Evolutionary conservation across 2,797 vertebrate species (phyloP).

Genomic region (Cirrhinus molitorella): DNA sequence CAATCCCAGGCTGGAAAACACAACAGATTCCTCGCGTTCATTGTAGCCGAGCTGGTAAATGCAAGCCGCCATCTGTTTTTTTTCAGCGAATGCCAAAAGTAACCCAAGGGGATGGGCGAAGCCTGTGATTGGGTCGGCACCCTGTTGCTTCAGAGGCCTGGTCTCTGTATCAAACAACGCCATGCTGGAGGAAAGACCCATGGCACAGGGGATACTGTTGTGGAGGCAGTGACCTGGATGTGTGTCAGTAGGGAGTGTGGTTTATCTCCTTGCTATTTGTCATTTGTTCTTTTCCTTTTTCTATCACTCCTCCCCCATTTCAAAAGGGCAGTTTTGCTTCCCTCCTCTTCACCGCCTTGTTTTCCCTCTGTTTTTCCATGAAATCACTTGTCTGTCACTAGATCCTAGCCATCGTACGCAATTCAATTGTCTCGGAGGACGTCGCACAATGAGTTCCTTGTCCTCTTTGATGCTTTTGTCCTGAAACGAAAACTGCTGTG

Average conservation of each 20-base stretch:
- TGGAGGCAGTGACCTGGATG: constrained; percentile 84
- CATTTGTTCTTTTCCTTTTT: constrained; percentile 57
- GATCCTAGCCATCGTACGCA: constrained; percentile 81
- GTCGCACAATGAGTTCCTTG: constrained; percentile 61
- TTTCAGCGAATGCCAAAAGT: constrained; percentile 81
- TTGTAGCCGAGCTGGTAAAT: constrained; percentile 71
- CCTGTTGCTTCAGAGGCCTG: constrained; percentile 79
- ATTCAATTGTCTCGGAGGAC: constrained; percentile 79
- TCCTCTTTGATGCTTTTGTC: constrained; percentile 72
- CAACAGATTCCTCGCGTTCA: constrained; percentile 63
- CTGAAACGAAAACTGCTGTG: constrained; percentile 28
- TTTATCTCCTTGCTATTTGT: constrained; percentile 56
- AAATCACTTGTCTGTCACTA: constrained; percentile 74
- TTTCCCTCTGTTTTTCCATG: constrained; percentile 71
- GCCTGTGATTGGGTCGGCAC: constrained; percentile 80
- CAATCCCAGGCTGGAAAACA: constrained; percentile 11
- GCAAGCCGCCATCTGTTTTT: constrained; percentile 81
- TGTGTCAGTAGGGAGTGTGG: constrained; percentile 72
- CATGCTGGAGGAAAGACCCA: constrained; percentile 78
- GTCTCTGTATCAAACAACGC: constrained; percentile 81
- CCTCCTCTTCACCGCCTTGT: constrained; percentile 70
- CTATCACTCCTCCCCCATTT: constrained; percentile 70
- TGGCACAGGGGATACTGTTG: constrained; percentile 82
- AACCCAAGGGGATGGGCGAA: constrained; percentile 84
- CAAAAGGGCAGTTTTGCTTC: constrained; percentile 79